Evolutionary conservation across 2,113 vertebrate genomes (phyloP), one percentile per base, ranked within the genome.

Genomic region (Aegotheles bennettii): DNA sequence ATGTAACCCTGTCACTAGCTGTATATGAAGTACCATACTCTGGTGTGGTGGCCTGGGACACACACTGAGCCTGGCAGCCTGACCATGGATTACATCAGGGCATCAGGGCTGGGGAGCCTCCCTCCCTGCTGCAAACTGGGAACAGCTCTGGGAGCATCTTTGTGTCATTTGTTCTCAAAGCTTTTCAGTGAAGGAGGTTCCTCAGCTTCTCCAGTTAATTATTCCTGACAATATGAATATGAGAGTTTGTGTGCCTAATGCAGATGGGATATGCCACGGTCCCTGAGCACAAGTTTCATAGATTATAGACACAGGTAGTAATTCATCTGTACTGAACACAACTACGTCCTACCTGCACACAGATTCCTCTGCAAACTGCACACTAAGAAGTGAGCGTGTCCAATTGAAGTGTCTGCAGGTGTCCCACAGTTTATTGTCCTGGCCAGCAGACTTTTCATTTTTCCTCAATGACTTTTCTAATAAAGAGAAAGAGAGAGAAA

Each of bases 31-130:
- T 4, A 1, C 8, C 9, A 24, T 17, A 16, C 5, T 33, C 38
- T 28, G 54, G 12, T 24, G 26, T 4, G 28, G 10, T 79, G 36
- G 17, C 42, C 63, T 59, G 73, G 60, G 68, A 40, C 17, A 31
- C 38, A 33, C 9, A 6, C 17, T 2, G 48, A 68, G n/a, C 17
- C 20, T 63, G 57, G 19, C n/a, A 38, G 29, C 2, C 3, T 33
- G 73, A 23, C 31, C 45, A 11, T 0, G 0, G 7, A 17, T 3
- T 40, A 35, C 29, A 26, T 23, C 78, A 26, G 38, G 51, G 53
- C 36, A 53, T 26, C 35, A 56, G 28, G 4, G 3, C 0, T 65
- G 17, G 21, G 54, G 18, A 82, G 1, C 2, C 23, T 6, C 6
- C 25, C 25, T 69, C 28, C 15, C 16, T 16, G 6, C 8, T 50